phyloP scores from a whole-genome alignment of 2,113 vertebrate genomes.

The Lophius piscatorius region DNA sequence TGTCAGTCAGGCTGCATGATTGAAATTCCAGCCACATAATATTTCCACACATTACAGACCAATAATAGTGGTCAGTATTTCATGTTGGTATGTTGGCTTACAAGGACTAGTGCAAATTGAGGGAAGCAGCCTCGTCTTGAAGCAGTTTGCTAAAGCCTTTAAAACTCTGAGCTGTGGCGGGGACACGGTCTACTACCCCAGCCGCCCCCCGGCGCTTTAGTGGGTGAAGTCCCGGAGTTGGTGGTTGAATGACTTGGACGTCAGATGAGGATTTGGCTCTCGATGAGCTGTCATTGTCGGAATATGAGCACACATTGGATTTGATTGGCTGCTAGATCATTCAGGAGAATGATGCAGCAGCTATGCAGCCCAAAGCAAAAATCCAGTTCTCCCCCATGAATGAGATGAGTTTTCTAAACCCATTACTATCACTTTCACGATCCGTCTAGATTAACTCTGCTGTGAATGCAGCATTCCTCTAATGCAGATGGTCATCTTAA shows the following conservation, averaged over 20 bases:
- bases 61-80: conserved; percentile 15
- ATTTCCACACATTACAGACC: conserved; percentile 18
- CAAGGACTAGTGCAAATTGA: conserved; percentile 21
- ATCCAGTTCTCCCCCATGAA: conserved; percentile 31
- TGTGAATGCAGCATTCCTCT: conserved; percentile 5
- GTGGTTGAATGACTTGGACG: conserved; percentile 43
- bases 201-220: conserved; percentile 32
- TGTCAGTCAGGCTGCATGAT: neutral
- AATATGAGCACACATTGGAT: conserved; percentile 43
- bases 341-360: conserved; percentile 4
- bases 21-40: conserved; percentile 35
- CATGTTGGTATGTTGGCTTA: conserved; percentile 23
- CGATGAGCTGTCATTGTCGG: conserved; percentile 56
- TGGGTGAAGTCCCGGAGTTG: conserved; percentile 20
- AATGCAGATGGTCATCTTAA: conserved; percentile 20
- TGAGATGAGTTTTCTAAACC: conserved; percentile 56
- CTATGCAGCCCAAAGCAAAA: conserved; percentile 16
- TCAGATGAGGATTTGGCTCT: conserved; percentile 49
- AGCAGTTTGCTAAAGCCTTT: conserved; percentile 57
- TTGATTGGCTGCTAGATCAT: conserved; percentile 51
- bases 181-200: conserved; percentile 51
- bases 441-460: conserved; percentile 15
- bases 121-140: conserved; percentile 20
- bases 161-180: conserved; percentile 36
- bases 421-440: conserved; percentile 45